A percentile compares a stretch with the other conserved stretches of the same genome.
Conservation (phyloP, 2,113 vertebrate species). For the Guaruba guarouba region DNA sequence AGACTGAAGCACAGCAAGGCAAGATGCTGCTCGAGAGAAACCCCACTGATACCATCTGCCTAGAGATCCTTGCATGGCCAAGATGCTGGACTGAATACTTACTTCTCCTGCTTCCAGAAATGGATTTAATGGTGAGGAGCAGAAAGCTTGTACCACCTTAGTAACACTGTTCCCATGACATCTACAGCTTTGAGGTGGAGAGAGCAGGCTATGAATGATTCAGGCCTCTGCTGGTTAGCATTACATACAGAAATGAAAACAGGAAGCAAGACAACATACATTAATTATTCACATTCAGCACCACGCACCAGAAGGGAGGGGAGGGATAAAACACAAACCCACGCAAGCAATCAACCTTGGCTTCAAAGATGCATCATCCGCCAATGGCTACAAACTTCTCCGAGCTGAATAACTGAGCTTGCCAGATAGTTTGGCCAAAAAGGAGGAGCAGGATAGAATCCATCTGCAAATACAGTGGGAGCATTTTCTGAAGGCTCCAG, state of each 20-base stretch:
- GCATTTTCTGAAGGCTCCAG: conserved; percentile 21
- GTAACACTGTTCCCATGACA: conserved; percentile 13
- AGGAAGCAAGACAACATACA: conserved; percentile 56
- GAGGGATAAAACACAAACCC: not conserved
- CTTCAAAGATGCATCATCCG: not conserved
- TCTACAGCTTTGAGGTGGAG: conserved; percentile 3
- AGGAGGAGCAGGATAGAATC: not conserved
- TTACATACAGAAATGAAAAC: conserved; percentile 62
- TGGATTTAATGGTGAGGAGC: not conserved
- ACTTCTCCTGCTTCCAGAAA: not conserved
- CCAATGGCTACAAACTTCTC: not conserved
- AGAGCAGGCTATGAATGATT: conserved; percentile 65
- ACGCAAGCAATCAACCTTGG: not conserved
- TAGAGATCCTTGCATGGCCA: not conserved
- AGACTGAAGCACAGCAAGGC: not conserved
- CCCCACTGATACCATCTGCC: not conserved
- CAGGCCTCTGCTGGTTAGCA: conserved; percentile 44
- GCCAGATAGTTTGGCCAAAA: not conserved
- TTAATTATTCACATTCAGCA: conserved; percentile 66
- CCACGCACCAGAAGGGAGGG: not conserved
- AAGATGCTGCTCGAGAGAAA: not conserved
- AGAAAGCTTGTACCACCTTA: not conserved
- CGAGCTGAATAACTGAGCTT: not conserved
- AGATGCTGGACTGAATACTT: not conserved
- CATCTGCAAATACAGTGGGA: conserved; percentile 10